Evolutionary conservation across 2,113 vertebrate species (phyloP).

Genomic region (Paratilapia polleni): DNA sequence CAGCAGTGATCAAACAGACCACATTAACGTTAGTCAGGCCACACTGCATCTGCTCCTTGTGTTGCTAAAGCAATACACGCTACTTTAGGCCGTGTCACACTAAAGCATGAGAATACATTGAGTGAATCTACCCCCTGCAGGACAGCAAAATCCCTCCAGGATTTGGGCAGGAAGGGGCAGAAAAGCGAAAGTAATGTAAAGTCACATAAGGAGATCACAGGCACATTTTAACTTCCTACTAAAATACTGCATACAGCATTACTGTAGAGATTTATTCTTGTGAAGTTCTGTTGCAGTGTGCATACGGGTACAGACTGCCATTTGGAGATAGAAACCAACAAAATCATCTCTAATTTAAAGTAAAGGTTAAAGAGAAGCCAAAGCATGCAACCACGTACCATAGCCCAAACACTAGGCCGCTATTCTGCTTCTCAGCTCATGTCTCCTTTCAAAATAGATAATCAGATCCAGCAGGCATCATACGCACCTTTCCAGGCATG

Average conservation of each 20-base stretch:
- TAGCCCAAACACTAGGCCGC: slow-evolving; percentile 44
- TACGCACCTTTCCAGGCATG: slow-evolving; percentile 7
- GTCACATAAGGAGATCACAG: slow-evolving; percentile 6
- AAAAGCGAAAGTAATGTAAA: slow-evolving; percentile 36
- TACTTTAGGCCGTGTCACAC: slow-evolving; percentile 1
- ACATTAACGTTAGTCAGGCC: neutral
- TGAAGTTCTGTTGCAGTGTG: neutral
- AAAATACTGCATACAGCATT: neutral
- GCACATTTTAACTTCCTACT: slow-evolving; percentile 20
- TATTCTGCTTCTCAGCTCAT: slow-evolving; percentile 12
- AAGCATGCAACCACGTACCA: slow-evolving; percentile 10
- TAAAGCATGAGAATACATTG: neutral
- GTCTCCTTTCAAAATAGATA: neutral
- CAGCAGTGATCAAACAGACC: slow-evolving; percentile 29
- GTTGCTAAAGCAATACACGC: slow-evolving; percentile 13
- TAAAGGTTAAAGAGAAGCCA: neutral
- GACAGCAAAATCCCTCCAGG: neutral
- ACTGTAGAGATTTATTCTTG: neutral
- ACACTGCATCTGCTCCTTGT: slow-evolving; percentile 9
- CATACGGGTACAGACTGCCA: neutral
- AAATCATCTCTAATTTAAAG: neutral
- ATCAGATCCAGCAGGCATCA: neutral
- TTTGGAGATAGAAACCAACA: neutral
- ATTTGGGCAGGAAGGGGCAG: neutral
- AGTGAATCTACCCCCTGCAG: neutral